Evolutionary conservation across 2,888 invertebrate genomes (phyloP), one percentile per base, ranked within the genome.

Genomic region (Drosophila lutescens): DNA sequence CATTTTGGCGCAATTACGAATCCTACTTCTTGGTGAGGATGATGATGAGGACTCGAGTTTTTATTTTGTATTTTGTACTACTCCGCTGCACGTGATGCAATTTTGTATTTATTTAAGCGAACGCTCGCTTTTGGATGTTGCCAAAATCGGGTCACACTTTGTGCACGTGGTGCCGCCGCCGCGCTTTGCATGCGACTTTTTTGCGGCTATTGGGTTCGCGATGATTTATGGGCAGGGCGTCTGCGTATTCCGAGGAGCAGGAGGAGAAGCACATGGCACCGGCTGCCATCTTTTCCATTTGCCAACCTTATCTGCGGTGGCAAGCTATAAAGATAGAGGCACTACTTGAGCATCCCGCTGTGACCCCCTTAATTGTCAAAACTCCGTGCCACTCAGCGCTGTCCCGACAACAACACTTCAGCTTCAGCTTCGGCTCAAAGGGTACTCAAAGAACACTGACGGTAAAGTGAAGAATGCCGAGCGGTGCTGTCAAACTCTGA

Each of bases 101-200:
- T 73, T 70, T 65, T 51, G 34, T 44, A 57, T 73, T 65, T 65
- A 55, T 59, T 74, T 72, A 41, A 51, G 49, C 51, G 15, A 54
- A 56, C 43, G 20, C 23, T 46, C 36, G 40, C 15, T 36, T 46
- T 68, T 56, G 43, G 34, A 54, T 41, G 23, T 59, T 54, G 49
- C 63, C 59, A 53, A 74, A 81, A 77, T 74, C 79, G 77, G 81
- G 87, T 85, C 87, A 82, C 80, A 83, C 81, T 83, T 86, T 79
- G 69, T 81, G 74, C 82, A 80, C 82, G 77, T 82, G 79, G 71
- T 79, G 70, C 34, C 30, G 8, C 26, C 32, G 50, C 30, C 49
- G 49, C 49, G 17, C 43, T 62, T 62, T 63, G 63, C 36, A 71
- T 57, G 65, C 41, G 57, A 44, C 40, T 67, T 44, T 46, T 58